These are phyloP conservation scores for Lasius platythorax DNA, from an alignment of 2,888 invertebrate species.

Conservation along the genomic window DNA sequence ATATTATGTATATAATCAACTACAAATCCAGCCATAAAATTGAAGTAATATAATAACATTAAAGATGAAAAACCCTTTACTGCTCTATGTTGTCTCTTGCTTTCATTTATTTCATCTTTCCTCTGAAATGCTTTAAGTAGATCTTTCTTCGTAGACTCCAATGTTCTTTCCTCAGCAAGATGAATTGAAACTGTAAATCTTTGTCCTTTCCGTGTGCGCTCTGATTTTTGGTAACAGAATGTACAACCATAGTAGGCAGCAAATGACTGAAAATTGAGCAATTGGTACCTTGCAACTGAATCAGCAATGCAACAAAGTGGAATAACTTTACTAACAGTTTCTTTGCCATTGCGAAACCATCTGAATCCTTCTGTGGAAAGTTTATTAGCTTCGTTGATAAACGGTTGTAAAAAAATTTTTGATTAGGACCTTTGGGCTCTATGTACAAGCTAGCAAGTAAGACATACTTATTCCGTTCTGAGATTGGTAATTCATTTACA, in stretches of 20 bases:
- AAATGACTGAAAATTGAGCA: conserved; percentile 38
- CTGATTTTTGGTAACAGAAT: conserved; percentile 33
- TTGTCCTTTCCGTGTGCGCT: conserved; percentile 19
- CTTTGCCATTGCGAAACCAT: conserved; percentile 22
- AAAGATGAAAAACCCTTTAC: conserved; percentile 13
- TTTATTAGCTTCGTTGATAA: too few species aligned
- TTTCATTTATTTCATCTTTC: conserved; percentile 25
- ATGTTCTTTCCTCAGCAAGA: conserved; percentile 24
- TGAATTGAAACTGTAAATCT: conserved; percentile 25
- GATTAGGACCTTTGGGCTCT: too few species aligned
- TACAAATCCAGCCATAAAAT: conserved; percentile 26
- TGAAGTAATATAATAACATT: conserved; percentile 8
- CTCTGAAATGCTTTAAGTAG: conserved; percentile 2
- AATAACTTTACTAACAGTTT: conserved; percentile 38
- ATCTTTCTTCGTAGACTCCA: neutral
- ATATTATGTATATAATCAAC: conserved; percentile 36
- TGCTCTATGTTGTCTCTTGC: conserved; percentile 26
- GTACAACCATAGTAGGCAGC: conserved; percentile 24
- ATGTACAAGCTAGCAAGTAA: too few species aligned
- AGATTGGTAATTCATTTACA: too few species aligned
- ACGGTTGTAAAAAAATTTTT: too few species aligned
- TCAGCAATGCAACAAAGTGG: conserved; percentile 34
- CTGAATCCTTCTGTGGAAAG: too few species aligned
- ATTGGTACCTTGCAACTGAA: conserved; percentile 28
- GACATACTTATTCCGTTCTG: too few species aligned